Conservation (phyloP, 2,888 invertebrate genomes). For the Lissocephala sabroskyi region DNA sequence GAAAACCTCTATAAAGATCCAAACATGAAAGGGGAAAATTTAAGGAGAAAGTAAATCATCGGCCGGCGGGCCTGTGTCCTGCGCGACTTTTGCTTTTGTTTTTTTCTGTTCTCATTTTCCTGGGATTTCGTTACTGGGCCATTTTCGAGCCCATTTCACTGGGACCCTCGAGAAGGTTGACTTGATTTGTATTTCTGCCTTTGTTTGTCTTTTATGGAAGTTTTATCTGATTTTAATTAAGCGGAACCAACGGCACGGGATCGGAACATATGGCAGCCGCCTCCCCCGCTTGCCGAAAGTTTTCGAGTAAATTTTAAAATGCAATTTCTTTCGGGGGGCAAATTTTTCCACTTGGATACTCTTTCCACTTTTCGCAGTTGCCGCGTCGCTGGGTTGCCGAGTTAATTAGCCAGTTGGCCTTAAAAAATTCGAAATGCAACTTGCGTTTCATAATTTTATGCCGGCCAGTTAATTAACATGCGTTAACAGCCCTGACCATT, state of each 20-base stretch:
- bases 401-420: too few species aligned
- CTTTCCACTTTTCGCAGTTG: too few species aligned
- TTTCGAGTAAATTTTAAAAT: too few species aligned
- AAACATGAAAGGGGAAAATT: not conserved
- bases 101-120: not conserved
- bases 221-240: constrained; percentile 54
- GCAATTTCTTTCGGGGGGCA: too few species aligned
- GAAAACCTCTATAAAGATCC: not conserved
- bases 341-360: too few species aligned
- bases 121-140: not conserved
- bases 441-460: constrained; percentile 1
- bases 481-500: too few species aligned
- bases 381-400: too few species aligned
- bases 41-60: too few species aligned
- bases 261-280: too few species aligned
- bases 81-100: not conserved
- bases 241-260: constrained; percentile 38
- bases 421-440: too few species aligned
- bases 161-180: not conserved
- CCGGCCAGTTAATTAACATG: not conserved
- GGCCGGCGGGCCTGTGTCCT: too few species aligned
- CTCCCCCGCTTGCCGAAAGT: too few species aligned
- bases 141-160: not conserved
- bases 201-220: constrained; percentile 28
- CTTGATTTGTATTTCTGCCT: not conserved